Conservation (phyloP, 2,888 invertebrate species). For the Acrobasis consociella region DNA sequence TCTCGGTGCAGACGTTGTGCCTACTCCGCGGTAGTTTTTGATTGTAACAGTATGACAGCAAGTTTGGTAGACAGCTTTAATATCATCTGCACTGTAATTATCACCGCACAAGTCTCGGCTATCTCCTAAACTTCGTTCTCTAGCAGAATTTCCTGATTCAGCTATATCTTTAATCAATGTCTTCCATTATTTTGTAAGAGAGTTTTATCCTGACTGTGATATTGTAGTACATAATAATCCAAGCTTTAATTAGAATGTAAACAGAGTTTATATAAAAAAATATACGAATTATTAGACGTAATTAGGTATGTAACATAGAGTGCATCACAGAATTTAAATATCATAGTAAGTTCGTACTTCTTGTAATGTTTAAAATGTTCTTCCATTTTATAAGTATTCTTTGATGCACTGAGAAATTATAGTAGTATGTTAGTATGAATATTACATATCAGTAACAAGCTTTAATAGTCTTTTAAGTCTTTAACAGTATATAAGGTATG, state of each 20-base stretch:
- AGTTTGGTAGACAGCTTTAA: slow-evolving; percentile 83
- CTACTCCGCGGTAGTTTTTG: slow-evolving; percentile 54
- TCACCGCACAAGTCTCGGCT: slow-evolving; percentile 65
- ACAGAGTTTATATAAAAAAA: slow-evolving; percentile 29
- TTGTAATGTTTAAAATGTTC: not conserved
- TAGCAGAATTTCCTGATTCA: slow-evolving; percentile 35
- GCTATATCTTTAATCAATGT: slow-evolving; percentile 56
- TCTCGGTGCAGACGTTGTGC: slow-evolving; percentile 46
- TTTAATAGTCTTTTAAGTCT: slow-evolving; percentile 66
- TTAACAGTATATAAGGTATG: too few species aligned
- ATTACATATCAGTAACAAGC: slow-evolving; percentile 51
- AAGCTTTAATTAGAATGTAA: slow-evolving; percentile 71
- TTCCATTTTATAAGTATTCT: not conserved
- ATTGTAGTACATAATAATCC: slow-evolving; percentile 51
- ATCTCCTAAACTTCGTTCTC: slow-evolving; percentile 53
- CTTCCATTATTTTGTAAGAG: slow-evolving; percentile 70
- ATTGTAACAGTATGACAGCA: slow-evolving; percentile 56
- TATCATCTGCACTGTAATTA: slow-evolving; percentile 76
- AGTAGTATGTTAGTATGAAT: slow-evolving; percentile 30
- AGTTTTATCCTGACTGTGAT: slow-evolving; percentile 67
- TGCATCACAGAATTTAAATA: slow-evolving; percentile 2
- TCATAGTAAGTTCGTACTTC: not conserved
- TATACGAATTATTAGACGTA: not conserved
- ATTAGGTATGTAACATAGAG: not conserved
- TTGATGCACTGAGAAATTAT: not conserved